These are phyloP conservation scores for Tauraco erythrolophus DNA, from an alignment of 2,113 vertebrate genomes.

Conservation along the genomic window DNA sequence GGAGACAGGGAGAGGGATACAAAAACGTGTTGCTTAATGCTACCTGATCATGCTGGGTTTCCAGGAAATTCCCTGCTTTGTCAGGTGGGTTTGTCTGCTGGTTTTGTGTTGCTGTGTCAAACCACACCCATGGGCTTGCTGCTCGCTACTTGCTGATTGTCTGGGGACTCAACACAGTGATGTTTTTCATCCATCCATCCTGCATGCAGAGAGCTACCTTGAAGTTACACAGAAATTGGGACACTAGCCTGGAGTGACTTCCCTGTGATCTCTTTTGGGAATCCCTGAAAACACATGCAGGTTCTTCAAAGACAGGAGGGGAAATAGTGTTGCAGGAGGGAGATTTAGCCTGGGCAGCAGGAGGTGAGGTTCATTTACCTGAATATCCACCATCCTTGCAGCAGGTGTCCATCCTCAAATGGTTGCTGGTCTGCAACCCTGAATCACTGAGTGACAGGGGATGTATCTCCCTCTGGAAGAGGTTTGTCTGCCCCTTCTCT, in stretches of 20 bases:
- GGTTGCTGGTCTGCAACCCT: background rate
- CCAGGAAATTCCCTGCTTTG: background rate
- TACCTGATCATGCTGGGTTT: background rate
- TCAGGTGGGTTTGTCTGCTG: background rate
- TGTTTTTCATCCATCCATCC: background rate
- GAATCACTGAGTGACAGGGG: background rate
- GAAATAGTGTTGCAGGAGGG: background rate
- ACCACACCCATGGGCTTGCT: background rate
- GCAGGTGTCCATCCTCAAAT: background rate
- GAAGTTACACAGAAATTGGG: background rate
- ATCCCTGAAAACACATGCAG: background rate
- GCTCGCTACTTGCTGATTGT: background rate
- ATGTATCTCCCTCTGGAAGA: background rate
- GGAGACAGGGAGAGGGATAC: background rate
- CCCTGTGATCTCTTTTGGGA: background rate
- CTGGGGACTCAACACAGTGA: too few species aligned
- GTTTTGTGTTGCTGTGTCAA: background rate
- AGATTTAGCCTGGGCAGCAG: background rate
- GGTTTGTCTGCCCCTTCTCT: background rate
- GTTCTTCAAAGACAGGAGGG: background rate
- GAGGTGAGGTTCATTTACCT: background rate
- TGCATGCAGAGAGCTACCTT: background rate
- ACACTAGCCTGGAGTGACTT: background rate
- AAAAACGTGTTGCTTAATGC: background rate
- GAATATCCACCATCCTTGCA: rapidly evolving